phyloP scores from a whole-genome alignment of 2,113 vertebrate species.

The Notechis scutatus region DNA sequence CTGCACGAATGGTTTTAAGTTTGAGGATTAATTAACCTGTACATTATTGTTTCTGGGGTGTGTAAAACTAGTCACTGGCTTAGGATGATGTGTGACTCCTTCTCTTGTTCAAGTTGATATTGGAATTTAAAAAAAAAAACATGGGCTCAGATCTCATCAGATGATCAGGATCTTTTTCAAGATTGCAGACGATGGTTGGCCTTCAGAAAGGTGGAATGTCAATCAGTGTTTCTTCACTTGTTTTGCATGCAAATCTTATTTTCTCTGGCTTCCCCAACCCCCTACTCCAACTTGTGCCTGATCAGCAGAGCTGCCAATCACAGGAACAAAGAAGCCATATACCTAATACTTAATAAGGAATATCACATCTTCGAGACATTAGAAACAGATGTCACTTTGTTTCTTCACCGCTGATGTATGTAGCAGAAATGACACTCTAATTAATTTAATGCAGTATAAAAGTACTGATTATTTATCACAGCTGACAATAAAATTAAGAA shows the following conservation, averaged over 20 bases:
- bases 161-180: not conserved
- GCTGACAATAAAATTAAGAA: slow-evolving; percentile 83
- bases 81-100: not conserved
- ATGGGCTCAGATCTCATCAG: not conserved
- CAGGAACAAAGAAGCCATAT: slow-evolving; percentile 36
- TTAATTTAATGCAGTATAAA: slow-evolving; percentile 82
- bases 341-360: slow-evolving; percentile 69
- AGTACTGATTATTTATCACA: slow-evolving; percentile 82
- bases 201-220: not conserved
- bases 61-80: not conserved
- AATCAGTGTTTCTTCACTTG: not conserved
- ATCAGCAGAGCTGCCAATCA: slow-evolving; percentile 54
- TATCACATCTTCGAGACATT: slow-evolving; percentile 72
- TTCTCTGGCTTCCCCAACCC: slow-evolving; percentile 36
- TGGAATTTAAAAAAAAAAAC: not conserved
- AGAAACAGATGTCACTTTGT: slow-evolving; percentile 74
- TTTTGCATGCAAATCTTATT: slow-evolving; percentile 43
- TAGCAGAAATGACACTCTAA: slow-evolving; percentile 77
- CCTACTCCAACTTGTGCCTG: not conserved
- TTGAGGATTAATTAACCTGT: too few relatives aligned
- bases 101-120: not conserved
- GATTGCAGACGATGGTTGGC: not conserved
- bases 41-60: not conserved
- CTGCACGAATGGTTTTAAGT: too few relatives aligned
- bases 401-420: slow-evolving; percentile 78